Base-by-base conservation (phyloP, 2,797 vertebrate species). In the Acanthiza pusilla region DNA sequence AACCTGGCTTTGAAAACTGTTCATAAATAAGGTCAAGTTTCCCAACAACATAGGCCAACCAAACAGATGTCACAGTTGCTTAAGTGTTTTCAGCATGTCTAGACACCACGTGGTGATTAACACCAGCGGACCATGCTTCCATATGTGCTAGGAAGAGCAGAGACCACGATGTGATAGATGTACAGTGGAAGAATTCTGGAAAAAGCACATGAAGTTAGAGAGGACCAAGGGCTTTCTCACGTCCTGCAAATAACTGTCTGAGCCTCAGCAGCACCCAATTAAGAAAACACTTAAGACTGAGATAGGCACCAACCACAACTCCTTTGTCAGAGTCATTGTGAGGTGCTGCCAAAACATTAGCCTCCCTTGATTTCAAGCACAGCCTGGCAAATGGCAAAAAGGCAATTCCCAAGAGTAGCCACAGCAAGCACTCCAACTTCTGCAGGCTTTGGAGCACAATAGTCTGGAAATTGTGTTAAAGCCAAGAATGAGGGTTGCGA, bases 51-150 rank as follows among this genome's bases (percentile, higher is more conserved):
- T 0, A 58, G 80, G 65, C 63, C 60, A 81, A 89, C n/a, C 67
- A 81, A 95, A 74, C 88, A 95, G 80, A 94, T 94, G 95, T 93
- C 89, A 85, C 74, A 74, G 63, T 95, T 94, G 80, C 80, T 76
- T 67, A 93, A 93, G 82, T 92, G 96, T 86, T 96, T 93, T 71
- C 91, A 93, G 67, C 77, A 67, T 71, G 94, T 95, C 91, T 96
- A 97, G 96, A 96, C 92, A 90, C 57, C 89, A 92, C 71, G 67
- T 86, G 85, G 77, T 79, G 83, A 91, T 92, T 86, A 95, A 93
- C 83, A 91, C 63, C 89, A 96, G 85, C 0, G 0, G 68, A 85
- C 78, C 63, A 27, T 30, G 34, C 72, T 92, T 85, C 84, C 3
- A 1, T 50, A 70, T 4, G 4, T 47, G 73, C 48, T 68, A 51